A percentile compares a stretch with the other conserved stretches of the same genome.
Conservation (phyloP, 1,140 invertebrate species). For the Lepidostoma basale region DNA sequence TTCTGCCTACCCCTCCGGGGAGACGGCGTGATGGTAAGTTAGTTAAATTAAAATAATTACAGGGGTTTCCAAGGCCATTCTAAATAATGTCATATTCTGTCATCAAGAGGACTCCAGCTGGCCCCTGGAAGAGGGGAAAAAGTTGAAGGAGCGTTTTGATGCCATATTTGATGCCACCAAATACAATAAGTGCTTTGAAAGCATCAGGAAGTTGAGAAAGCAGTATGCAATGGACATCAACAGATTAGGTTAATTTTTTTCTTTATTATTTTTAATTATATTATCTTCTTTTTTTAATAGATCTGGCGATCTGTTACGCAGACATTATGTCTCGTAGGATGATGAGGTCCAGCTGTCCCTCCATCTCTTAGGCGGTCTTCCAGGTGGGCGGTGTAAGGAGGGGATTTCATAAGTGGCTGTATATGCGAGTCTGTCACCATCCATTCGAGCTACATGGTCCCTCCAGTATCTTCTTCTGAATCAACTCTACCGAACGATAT, state of each 20-base stretch:
- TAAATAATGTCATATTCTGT: conserved; percentile 97
- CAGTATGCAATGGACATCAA: conserved; percentile 61
- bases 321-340: too few species aligned
- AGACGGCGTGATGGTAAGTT: too few species aligned
- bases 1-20: too few species aligned
- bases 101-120: conserved; percentile 98
- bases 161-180: conserved; percentile 95
- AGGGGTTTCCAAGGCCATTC: conserved; percentile 88
- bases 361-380: too few species aligned
- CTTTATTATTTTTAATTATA: not conserved
- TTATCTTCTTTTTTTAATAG: not conserved
- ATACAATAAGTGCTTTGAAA: conserved; percentile 92
- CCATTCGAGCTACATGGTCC: too few species aligned
- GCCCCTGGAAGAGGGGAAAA: conserved; percentile 93
- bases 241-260: conserved; percentile 50
- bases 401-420: too few species aligned
- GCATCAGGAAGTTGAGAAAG: conserved; percentile 75
- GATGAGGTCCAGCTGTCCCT: too few species aligned
- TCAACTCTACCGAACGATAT: too few species aligned
- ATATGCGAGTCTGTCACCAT: too few species aligned
- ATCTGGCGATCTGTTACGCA: too few species aligned
- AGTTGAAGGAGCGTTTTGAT: conserved; percentile 96
- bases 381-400: too few species aligned
- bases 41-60: conserved; percentile 3
- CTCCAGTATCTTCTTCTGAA: too few species aligned